Base-by-base conservation (phyloP, 2,888 invertebrate genomes). In the Drosophila tripunctata region DNA sequence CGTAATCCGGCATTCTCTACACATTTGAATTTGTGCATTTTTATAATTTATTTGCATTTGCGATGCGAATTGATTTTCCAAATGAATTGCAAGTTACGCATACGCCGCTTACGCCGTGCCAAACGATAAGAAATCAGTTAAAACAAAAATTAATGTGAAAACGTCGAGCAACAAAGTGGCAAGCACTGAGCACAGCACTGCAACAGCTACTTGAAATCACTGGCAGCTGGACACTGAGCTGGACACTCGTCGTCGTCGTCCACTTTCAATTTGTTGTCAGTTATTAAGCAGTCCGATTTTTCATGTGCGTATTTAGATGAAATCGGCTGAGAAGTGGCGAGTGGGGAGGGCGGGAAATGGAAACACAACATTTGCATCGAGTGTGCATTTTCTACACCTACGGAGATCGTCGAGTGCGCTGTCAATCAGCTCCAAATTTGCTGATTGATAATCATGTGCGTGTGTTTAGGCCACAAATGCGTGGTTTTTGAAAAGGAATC, bases 371-470 rank as follows among this genome's bases (percentile, higher is more conserved):
- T 67, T 67, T 78, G 57, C 66, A 66, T 78, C 35, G 38, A 52
- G 67, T 65, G 69, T 73, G 38, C 66, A 63, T 79, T 75, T 85
- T 74, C 66, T 57, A 87, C 88, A 86, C 82, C 86, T 86, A 79
- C 80, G 38, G 83, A 60, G 61, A 50, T 52, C 43, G 54, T 55
- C 35, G 40, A 58, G 45, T 45, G 52, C 60, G 69, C 79, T 83
- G 88, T 86, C 86, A 85, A 67, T 81, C 81, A 74, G 79, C 44
- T 14, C 17, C 41, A 36, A 47, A 27, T n/a, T n/a, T 45, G 66
- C 62, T 87, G 82, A 83, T 83, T 83, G 82, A 87, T 87, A 83
- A 82, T 74, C 83, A 63, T 33, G 66, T 70, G 87, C 87, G 66
- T 80, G 82, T 52, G 56, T 30, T 50, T 54, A 6, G 10, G 10